These are phyloP conservation scores for Antechinus stuartii DNA, from an alignment of 2,113 vertebrate species.

Conservation along the genomic window DNA sequence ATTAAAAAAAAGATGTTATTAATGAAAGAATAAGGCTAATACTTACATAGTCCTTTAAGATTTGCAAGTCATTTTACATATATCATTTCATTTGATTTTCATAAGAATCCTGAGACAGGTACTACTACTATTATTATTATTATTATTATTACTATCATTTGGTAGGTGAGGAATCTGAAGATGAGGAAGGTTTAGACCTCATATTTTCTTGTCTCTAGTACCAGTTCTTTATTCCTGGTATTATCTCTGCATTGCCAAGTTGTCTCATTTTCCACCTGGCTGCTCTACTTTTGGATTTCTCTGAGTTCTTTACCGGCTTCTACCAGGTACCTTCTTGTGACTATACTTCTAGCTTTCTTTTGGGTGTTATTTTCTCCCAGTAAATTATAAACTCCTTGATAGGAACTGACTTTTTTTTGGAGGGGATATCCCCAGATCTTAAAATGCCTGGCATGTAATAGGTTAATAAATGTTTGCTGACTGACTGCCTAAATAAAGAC, in stretches of 20 bases:
- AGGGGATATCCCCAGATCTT: background rate
- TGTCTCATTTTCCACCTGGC: background rate
- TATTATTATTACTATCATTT: background rate
- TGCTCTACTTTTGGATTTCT: background rate
- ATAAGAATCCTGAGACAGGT: background rate
- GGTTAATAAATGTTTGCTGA: background rate
- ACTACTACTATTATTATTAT: background rate
- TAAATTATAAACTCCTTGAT: background rate
- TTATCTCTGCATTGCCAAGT: background rate
- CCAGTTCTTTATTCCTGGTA: background rate
- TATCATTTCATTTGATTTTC: background rate
- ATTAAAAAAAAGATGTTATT: background rate
- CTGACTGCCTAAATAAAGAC: background rate
- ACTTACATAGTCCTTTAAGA: background rate
- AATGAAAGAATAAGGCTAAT: background rate
- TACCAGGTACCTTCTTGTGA: background rate
- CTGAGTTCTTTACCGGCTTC: background rate
- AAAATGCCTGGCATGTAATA: background rate
- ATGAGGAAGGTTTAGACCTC: background rate
- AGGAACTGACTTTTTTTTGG: background rate
- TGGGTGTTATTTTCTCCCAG: background rate
- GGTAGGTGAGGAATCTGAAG: background rate
- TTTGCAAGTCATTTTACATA: background rate
- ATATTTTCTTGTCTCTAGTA: background rate
- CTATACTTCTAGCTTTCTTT: background rate